Conservation (phyloP, 2,797 vertebrate genomes). For the Mus caroli region DNA sequence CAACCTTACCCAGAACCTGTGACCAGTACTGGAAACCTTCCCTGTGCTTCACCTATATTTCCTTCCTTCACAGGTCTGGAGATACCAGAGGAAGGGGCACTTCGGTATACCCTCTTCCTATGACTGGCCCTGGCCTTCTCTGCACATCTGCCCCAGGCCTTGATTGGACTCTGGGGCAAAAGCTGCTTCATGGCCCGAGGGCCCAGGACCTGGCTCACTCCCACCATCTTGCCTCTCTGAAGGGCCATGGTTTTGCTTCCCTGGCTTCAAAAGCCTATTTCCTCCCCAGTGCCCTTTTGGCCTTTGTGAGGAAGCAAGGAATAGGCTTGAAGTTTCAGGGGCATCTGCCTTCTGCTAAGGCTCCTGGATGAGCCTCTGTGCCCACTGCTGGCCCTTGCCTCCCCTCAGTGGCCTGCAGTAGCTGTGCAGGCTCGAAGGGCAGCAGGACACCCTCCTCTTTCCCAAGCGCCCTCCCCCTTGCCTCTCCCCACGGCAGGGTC, state of each 20-base stretch:
- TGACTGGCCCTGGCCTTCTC: constrained; percentile 66
- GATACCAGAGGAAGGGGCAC: constrained; percentile 84
- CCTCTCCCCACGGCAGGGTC: constrained; percentile 58
- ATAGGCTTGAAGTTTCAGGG: constrained; percentile 54
- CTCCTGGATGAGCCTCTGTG: neutral
- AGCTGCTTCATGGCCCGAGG: constrained; percentile 73
- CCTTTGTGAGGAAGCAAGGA: constrained; percentile 74
- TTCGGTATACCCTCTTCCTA: constrained; percentile 58
- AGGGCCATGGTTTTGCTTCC: constrained; percentile 50
- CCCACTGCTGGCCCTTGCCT: constrained; percentile 36
- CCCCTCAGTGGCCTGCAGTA: neutral
- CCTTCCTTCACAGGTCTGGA: constrained; percentile 94
- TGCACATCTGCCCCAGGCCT: constrained; percentile 73
- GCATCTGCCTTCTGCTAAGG: constrained; percentile 76
- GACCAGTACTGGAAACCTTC: constrained; percentile 93
- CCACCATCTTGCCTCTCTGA: constrained; percentile 46
- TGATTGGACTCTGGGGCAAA: constrained; percentile 67
- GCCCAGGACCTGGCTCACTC: constrained; percentile 58
- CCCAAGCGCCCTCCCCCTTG: neutral
- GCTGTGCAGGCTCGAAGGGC: neutral
- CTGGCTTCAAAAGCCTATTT: constrained; percentile 54
- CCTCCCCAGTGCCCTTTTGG: constrained; percentile 73
- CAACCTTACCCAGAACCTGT: constrained; percentile 90
- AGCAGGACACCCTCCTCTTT: neutral
- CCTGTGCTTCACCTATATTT: constrained; percentile 93